A percentile compares a stretch with the other conserved stretches of the same genome.
Conservation (phyloP, 1,140 invertebrate species). For the Tetraneura akinire region DNA sequence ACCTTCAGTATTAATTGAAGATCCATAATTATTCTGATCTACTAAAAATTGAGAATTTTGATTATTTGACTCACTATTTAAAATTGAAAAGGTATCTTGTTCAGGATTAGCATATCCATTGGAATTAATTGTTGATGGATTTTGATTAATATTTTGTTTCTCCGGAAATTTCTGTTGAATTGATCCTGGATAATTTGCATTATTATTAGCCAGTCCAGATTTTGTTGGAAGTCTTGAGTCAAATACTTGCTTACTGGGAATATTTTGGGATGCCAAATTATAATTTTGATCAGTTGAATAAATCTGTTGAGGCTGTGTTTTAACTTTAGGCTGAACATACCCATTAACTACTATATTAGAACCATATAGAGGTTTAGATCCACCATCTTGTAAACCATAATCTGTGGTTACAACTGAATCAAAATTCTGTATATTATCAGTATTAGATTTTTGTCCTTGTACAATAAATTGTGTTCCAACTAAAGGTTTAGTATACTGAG, state of each 20-base stretch:
- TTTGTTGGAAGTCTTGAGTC: neutral
- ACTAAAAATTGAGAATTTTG: neutral
- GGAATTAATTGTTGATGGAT: neutral
- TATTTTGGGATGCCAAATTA: neutral
- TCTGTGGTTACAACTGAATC: neutral
- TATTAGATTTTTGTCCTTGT: neutral
- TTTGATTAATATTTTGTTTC: constrained; percentile 19
- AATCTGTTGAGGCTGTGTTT: neutral
- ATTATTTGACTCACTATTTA: neutral
- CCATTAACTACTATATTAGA: constrained; percentile 15
- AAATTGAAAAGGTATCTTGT: constrained; percentile 4
- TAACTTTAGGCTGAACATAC: neutral
- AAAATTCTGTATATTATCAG: neutral
- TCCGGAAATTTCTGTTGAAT: neutral
- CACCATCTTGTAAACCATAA: constrained; percentile 6
- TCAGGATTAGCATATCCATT: neutral
- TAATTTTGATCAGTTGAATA: neutral
- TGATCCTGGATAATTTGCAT: constrained; percentile 2
- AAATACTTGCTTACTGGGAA: neutral
- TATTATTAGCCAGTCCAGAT: neutral
- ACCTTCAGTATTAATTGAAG: neutral
- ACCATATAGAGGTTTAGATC: neutral
- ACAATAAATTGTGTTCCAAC: constrained; percentile 10
- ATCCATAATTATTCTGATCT: neutral
- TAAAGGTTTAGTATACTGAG: constrained; percentile 11